Percentiles rank a stretch among this genome's conserved stretches.
Evolutionary conservation across 1,140 invertebrate species (phyloP).

Genomic region (Drosophila sproati): DNA sequence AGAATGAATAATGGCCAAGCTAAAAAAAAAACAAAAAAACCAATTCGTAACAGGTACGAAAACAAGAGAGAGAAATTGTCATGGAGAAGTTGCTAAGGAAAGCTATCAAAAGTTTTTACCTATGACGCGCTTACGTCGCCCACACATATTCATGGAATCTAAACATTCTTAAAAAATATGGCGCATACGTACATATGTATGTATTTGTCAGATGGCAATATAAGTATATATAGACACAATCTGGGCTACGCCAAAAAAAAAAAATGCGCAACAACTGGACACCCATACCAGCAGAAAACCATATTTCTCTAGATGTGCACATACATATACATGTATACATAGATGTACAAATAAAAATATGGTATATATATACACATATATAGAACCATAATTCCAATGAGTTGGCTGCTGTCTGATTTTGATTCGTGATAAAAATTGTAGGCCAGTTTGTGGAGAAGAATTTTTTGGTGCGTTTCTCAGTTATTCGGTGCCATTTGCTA

Average conservation of each 20-base stretch:
- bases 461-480: slow-evolving; percentile 70
- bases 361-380: slow-evolving; percentile 28
- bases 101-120: slow-evolving; percentile 24
- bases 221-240: slow-evolving; percentile 38
- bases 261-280: slow-evolving; percentile 77
- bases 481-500: slow-evolving; percentile 77
- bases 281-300: slow-evolving; percentile 40
- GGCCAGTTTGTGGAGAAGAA: slow-evolving; percentile 74
- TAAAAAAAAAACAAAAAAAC: neutral
- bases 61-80: neutral
- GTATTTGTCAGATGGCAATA: slow-evolving; percentile 13
- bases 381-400: slow-evolving; percentile 69
- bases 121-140: slow-evolving; percentile 14
- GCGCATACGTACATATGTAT: slow-evolving; percentile 23
- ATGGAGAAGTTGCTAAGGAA: slow-evolving; percentile 26
- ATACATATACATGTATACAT: slow-evolving; percentile 30
- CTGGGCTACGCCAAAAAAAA: slow-evolving; percentile 48
- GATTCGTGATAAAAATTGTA: slow-evolving; percentile 45
- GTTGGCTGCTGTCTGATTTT: slow-evolving; percentile 50
- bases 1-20: slow-evolving; percentile 31
- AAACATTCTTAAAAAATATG: slow-evolving; percentile 42
- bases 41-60: slow-evolving; percentile 20
- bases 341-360: slow-evolving; percentile 19
- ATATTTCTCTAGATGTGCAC: slow-evolving; percentile 9
- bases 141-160: slow-evolving; percentile 56